Evolutionary conservation across 2,113 vertebrate species (phyloP).

Genomic region (Chitala chitala): DNA sequence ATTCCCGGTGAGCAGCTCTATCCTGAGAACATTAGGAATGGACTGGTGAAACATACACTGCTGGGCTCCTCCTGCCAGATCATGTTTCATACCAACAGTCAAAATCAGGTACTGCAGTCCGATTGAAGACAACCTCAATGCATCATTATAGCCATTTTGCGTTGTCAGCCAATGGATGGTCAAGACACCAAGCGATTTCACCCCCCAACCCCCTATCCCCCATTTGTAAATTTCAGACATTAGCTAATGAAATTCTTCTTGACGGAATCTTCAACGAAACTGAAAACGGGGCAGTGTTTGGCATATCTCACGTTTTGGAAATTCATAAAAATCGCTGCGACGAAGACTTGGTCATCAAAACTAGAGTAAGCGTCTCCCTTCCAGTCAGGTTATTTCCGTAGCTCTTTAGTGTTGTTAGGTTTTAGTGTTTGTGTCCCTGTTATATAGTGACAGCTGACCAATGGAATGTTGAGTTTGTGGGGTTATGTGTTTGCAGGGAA

Average conservation of each 20-base stretch:
- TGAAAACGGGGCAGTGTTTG: conserved; percentile 57
- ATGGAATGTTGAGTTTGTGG: too few relatives aligned
- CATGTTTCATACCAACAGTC: conserved; percentile 72
- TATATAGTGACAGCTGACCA: too few relatives aligned
- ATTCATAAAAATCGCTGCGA: conserved; percentile 74
- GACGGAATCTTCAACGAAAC: conserved; percentile 64
- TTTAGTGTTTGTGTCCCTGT: not conserved
- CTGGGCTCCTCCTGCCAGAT: conserved; percentile 77
- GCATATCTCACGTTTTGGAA: conserved; percentile 68
- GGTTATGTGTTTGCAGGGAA: conserved; percentile 50
- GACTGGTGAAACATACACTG: conserved; percentile 69
- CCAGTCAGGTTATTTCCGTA: not conserved
- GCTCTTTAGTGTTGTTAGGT: not conserved
- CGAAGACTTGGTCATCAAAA: conserved; percentile 38
- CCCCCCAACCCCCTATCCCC: too few relatives aligned
- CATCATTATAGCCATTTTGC: too few relatives aligned
- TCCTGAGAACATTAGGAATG: conserved; percentile 55
- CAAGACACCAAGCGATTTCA: not conserved
- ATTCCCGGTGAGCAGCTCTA: conserved; percentile 69
- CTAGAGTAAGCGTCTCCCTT: not conserved
- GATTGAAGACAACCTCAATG: too few relatives aligned
- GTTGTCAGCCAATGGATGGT: too few relatives aligned
- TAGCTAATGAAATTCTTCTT: conserved; percentile 72
- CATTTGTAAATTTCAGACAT: conserved; percentile 73
- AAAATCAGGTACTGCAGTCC: conserved; percentile 68